phyloP scores from a whole-genome alignment of 2,888 invertebrate species.

The Trisateles emortualis region DNA sequence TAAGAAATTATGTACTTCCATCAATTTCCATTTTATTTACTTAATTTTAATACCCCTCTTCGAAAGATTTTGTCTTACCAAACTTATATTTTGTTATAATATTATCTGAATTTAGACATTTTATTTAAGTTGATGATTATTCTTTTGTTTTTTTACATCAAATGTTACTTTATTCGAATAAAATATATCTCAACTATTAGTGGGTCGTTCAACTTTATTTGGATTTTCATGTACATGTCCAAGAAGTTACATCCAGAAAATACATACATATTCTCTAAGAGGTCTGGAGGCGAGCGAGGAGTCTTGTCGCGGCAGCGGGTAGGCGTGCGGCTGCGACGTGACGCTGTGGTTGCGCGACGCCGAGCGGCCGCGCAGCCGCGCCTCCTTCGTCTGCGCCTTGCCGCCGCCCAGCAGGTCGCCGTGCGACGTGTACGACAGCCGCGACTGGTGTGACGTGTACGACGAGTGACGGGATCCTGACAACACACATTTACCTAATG shows the following conservation, averaged over 20 bases:
- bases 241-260: not conserved
- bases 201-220: no score
- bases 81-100: no score
- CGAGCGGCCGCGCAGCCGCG: slow-evolving; percentile 92
- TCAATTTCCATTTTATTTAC: no score
- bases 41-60: no score
- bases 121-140: no score
- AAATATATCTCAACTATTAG: no score
- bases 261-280: slow-evolving; percentile 91
- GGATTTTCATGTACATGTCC: no score
- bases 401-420: slow-evolving; percentile 94
- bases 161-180: no score
- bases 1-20: no score
- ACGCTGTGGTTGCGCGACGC: slow-evolving; percentile 90
- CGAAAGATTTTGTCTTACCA: no score
- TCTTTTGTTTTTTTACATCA: no score
- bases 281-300: slow-evolving; percentile 88
- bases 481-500: slow-evolving; percentile 18
- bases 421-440: slow-evolving; percentile 97
- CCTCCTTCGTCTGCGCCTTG: slow-evolving; percentile 94
- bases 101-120: no score
- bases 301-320: slow-evolving; percentile 82
- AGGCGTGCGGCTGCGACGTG: slow-evolving; percentile 86
- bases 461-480: slow-evolving; percentile 96
- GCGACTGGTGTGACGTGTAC: slow-evolving; percentile 97